phyloP scores from a whole-genome alignment of 1,140 invertebrate genomes.

The Drosophila sp. region DNA sequence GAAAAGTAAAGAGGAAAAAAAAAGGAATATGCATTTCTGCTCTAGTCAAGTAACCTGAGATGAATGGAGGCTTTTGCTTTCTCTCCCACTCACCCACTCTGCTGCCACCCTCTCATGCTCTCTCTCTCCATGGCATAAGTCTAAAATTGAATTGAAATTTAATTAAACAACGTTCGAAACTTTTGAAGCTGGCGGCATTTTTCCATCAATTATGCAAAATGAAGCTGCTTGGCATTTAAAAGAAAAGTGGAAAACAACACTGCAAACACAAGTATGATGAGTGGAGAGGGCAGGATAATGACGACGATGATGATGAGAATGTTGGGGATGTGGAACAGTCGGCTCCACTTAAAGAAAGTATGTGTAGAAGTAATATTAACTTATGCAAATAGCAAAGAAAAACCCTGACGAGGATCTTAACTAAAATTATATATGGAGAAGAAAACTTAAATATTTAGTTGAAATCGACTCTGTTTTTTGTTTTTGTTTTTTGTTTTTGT shows the following conservation, averaged over 20 bases:
- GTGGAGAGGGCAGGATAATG: not conserved
- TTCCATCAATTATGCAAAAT: constrained; percentile 49
- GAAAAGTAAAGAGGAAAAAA: constrained; percentile 11
- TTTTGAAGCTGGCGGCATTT: constrained; percentile 44
- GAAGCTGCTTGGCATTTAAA: constrained; percentile 13
- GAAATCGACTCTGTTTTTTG: not conserved
- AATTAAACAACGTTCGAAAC: constrained; percentile 55
- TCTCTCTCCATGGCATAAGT: constrained; percentile 27
- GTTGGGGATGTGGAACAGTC: not conserved
- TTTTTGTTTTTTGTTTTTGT: too few species aligned
- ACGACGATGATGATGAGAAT: not conserved
- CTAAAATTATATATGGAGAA: not conserved
- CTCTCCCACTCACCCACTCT: not conserved
- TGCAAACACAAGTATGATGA: not conserved
- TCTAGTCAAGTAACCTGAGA: constrained; percentile 5
- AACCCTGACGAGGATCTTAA: not conserved
- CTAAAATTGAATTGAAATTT: constrained; percentile 67
- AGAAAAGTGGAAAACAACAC: constrained; percentile 9
- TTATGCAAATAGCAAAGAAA: not conserved
- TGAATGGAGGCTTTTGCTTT: constrained; percentile 16
- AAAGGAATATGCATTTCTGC: constrained; percentile 23
- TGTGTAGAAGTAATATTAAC: not conserved
- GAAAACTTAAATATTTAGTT: not conserved
- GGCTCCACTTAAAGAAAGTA: not conserved
- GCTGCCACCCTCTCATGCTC: too few species aligned